Conservation (phyloP, 2,797 vertebrate species). For the Falco columbarius region DNA sequence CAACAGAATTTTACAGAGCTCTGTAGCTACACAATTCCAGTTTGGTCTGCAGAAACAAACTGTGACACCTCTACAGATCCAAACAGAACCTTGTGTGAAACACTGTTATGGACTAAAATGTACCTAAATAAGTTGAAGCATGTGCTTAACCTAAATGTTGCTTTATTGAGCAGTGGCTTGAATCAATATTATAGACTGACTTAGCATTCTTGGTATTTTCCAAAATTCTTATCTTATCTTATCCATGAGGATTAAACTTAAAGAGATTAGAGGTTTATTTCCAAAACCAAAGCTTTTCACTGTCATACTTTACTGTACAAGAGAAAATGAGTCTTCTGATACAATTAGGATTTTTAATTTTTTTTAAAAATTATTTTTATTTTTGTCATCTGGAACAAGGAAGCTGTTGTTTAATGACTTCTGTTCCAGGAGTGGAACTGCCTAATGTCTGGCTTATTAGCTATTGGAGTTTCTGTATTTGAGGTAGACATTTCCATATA, state of each 20-base stretch:
- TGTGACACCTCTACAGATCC: rapidly evolving
- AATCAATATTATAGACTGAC: background rate
- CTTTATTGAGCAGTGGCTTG: background rate
- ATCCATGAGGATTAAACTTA: background rate
- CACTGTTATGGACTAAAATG: background rate
- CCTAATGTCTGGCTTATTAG: background rate
- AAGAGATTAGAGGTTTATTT: background rate
- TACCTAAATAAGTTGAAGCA: background rate
- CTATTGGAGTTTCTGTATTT: background rate
- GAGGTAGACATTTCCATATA: background rate
- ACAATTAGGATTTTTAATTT: background rate
- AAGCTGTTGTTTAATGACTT: background rate
- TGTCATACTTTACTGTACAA: background rate
- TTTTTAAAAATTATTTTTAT: too few relatives aligned
- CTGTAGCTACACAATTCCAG: background rate
- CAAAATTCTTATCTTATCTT: background rate
- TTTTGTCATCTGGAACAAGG: background rate
- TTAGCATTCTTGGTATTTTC: background rate
- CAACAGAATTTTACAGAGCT: background rate
- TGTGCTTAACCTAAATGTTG: background rate
- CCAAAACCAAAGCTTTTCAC: background rate
- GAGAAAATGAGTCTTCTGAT: background rate
- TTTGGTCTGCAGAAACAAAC: background rate
- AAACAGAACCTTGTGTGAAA: background rate
- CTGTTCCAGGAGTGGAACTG: background rate